These are phyloP conservation scores for Drosophila bipectinata DNA, from an alignment of 1,140 invertebrate genomes.

Conservation along the genomic window DNA sequence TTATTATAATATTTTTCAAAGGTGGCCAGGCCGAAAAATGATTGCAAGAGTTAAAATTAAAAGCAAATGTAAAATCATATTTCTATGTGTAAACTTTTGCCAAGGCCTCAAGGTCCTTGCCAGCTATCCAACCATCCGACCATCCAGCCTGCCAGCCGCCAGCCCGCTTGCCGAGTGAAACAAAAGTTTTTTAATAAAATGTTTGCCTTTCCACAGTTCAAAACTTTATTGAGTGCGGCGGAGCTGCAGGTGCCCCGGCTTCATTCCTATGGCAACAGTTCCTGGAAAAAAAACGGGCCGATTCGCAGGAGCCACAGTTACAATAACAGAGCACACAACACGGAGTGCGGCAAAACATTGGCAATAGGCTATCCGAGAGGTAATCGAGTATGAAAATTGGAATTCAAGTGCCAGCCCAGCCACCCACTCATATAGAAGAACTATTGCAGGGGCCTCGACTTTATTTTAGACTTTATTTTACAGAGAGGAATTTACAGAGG, in stretches of 20 bases:
- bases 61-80: slow-evolving; percentile 83
- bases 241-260: slow-evolving; percentile 25
- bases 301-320: slow-evolving; percentile 23
- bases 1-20: slow-evolving; percentile 74
- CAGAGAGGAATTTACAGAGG: no score
- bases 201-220: slow-evolving; percentile 72
- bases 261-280: neutral
- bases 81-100: slow-evolving; percentile 81
- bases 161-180: slow-evolving; percentile 54
- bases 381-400: slow-evolving; percentile 83
- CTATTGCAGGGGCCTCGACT: neutral
- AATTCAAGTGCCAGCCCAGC: slow-evolving; percentile 52
- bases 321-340: slow-evolving; percentile 42
- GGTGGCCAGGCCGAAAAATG: slow-evolving; percentile 61
- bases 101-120: slow-evolving; percentile 39
- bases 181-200: slow-evolving; percentile 83
- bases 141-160: neutral
- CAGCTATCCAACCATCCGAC: neutral
- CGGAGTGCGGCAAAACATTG: slow-evolving; percentile 3
- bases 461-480: neutral
- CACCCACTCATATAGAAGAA: slow-evolving; percentile 1
- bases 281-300: slow-evolving; percentile 17
- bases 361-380: slow-evolving; percentile 61
- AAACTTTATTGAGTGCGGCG: slow-evolving; percentile 54
- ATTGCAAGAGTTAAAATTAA: slow-evolving; percentile 83